Evolutionary conservation across 2,113 vertebrate species (phyloP), one percentile per base, ranked within the genome.

Genomic region (Boulengeromyrus knoepffleri): DNA sequence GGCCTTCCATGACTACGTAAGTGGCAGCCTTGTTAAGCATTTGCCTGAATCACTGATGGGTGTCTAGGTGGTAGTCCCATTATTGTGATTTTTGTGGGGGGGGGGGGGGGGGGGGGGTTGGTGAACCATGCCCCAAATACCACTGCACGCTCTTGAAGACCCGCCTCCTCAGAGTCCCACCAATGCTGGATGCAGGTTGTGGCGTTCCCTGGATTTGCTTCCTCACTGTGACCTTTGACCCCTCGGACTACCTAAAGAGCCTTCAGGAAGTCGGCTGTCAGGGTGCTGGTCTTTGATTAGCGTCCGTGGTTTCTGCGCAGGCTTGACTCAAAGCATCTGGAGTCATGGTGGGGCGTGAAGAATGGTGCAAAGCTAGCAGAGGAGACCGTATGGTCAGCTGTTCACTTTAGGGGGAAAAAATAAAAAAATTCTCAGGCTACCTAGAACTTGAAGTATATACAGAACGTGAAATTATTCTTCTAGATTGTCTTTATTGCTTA

Each of bases 1-100:
- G 95, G 97, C 96, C 92, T 97, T 97, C 94, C 97, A 97, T 53
- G 97, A 97, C 94, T 97, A 97, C 90, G 97, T 97, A 94, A 97
- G 97, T 97, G 92, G 92, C 56, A 45, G 42, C 92, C 91, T 93
- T 92, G 92, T 93, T 92, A 92, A 92, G 45, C 93, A 93, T 89
- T 92, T 91, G 6, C 83, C 27, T 0, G 9, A 19, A 7, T 88
- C 39, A 1, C 31, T 87, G 85, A 31, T 5, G 27, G 5, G 27
- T 52, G 24, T 87, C 5, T 46, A 17, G 46, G 49, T 27, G 46
- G n/a, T 49, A 7, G 27, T 84, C 46, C 70, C 46, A 21, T 42
- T 36, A 39, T 24, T 36, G 21, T 47, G 42, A 42, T 62, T 39
- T 56, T 66, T 17, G 15, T 3, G 0, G 50, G 15, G 52, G 17